Percentiles rank a stretch among this genome's conserved stretches.
Evolutionary conservation across 1,140 invertebrate species (phyloP).

Genomic region (Galleria mellonella): DNA sequence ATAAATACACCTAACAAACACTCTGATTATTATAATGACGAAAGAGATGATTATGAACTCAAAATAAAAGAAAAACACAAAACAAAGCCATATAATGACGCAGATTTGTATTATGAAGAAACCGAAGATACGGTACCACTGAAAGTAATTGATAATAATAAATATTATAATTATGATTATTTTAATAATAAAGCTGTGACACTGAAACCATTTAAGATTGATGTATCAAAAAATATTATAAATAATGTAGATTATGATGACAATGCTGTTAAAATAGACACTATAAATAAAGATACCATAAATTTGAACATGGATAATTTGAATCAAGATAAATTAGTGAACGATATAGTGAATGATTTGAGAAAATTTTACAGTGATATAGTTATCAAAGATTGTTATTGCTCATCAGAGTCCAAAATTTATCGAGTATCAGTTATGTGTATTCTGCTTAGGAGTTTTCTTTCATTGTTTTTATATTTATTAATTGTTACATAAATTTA

Average conservation of each 20-base stretch:
- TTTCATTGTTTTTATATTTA: no score
- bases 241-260: constrained; percentile 8
- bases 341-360: constrained; percentile 13
- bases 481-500: no score
- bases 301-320: not conserved
- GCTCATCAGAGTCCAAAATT: constrained; percentile 6
- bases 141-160: constrained; percentile 4
- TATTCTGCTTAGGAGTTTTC: not conserved
- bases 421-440: not conserved
- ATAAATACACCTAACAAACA: constrained; percentile 5
- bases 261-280: constrained; percentile 1
- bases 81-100: constrained; percentile 6
- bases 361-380: constrained; percentile 5
- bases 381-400: constrained; percentile 18
- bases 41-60: constrained; percentile 13
- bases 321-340: constrained; percentile 7
- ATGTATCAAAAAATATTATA: not conserved
- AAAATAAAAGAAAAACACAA: constrained; percentile 11
- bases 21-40: constrained; percentile 12
- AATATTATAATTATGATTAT: constrained; percentile 4
- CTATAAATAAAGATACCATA: not conserved
- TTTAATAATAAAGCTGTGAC: not conserved
- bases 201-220: not conserved
- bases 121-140: not conserved
- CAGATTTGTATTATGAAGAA: constrained; percentile 20